Conservation (phyloP, 2,113 vertebrate genomes). For the Ophiodon elongatus region DNA sequence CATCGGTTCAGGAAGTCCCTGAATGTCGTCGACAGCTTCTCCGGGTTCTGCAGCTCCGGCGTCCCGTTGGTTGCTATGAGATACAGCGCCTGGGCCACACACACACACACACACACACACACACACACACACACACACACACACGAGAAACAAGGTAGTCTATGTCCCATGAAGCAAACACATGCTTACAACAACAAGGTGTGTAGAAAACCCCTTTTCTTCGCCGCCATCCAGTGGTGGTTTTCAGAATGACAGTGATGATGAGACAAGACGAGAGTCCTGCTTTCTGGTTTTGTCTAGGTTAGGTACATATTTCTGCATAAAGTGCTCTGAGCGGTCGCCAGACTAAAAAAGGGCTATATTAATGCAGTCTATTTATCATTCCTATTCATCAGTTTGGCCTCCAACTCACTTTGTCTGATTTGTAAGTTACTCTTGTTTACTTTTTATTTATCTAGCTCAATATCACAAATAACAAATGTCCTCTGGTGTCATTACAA, state of each 20-base stretch:
- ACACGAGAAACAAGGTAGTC: not conserved
- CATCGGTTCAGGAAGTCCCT: slow-evolving; percentile 95
- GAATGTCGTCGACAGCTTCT: slow-evolving; percentile 92
- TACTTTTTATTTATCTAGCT: too few species aligned
- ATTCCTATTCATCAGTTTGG: too few species aligned
- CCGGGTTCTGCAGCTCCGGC: slow-evolving; percentile 96
- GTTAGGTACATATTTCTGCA: not conserved
- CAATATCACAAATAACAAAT: too few species aligned
- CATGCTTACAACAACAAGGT: fast-evolving
- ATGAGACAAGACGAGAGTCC: too few species aligned
- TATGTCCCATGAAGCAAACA: too few species aligned
- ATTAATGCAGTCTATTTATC: too few species aligned
- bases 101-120: not conserved
- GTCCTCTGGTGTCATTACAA: too few species aligned
- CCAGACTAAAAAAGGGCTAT: too few species aligned
- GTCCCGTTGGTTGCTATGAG: slow-evolving; percentile 98
- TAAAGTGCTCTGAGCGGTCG: too few species aligned
- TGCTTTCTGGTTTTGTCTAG: too few species aligned
- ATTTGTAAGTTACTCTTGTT: too few species aligned
- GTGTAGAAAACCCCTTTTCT: not conserved
- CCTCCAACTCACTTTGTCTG: too few species aligned
- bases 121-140: not conserved
- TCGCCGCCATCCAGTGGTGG: slow-evolving; percentile 30
- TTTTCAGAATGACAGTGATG: not conserved
- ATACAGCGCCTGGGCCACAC: slow-evolving; percentile 90